phyloP scores from a whole-genome alignment of 2,888 invertebrate species.

The Lysandra bellargus region DNA sequence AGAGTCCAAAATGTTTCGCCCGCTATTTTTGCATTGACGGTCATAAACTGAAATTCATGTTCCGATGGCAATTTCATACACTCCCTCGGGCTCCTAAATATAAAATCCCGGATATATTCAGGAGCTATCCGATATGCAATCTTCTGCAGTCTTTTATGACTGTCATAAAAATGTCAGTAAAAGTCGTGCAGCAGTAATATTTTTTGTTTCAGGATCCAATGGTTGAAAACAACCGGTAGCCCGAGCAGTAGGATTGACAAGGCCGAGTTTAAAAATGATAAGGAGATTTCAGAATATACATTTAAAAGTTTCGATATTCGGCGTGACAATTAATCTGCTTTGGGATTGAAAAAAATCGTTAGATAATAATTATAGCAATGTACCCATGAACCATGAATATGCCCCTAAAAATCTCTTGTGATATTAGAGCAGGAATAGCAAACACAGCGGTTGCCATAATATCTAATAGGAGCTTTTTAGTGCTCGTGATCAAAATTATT shows the following conservation, averaged over 20 bases:
- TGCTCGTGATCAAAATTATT: conserved; percentile 1
- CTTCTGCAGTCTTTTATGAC: conserved; percentile 3
- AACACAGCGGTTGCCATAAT: background rate
- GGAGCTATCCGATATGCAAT: background rate
- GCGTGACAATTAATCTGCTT: conserved; percentile 48
- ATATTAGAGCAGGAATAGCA: conserved; percentile 36
- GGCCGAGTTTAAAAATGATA: conserved; percentile 84
- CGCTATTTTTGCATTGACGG: background rate
- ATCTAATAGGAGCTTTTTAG: background rate
- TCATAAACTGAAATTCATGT: background rate
- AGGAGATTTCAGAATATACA: conserved; percentile 74
- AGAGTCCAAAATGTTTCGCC: background rate
- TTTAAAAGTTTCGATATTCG: conserved; percentile 75
- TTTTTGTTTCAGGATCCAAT: conserved; percentile 67
- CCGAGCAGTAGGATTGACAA: conserved; percentile 87
- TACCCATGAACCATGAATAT: background rate
- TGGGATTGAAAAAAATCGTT: background rate
- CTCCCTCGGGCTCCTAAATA: background rate
- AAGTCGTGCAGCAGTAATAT: background rate
- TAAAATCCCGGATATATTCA: conserved; percentile 12
- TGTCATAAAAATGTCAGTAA: conserved; percentile 15
- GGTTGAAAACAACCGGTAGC: conserved; percentile 85
- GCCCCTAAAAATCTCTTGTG: conserved; percentile 31
- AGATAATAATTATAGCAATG: background rate
- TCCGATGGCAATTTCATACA: background rate